Base-by-base conservation (phyloP, 1,140 invertebrate genomes). In the Hyles euphorbiae region DNA sequence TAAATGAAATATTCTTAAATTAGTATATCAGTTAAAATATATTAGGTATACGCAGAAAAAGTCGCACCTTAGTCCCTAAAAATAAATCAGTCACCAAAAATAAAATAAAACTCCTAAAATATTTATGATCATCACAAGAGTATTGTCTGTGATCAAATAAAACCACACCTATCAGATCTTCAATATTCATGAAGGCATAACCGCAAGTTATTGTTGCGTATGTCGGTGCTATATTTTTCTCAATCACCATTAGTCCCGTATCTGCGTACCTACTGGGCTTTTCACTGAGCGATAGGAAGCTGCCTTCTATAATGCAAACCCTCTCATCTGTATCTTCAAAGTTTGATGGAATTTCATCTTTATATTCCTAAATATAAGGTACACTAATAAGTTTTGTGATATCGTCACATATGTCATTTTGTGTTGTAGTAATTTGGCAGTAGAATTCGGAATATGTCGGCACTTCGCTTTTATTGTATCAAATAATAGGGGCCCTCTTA, bases 381-480 rank as follows among this genome's bases (percentile, higher is more conserved):
- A 66, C 33, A 76, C 5, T 34, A 63, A 76, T 10, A 33, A 45
- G 34, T 69, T 34, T 7, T 53, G 11, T 3, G 34, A 5, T 54
- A 58, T 11, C 36, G 61, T 73, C 64, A 70, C 60, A 73, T 83
- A 65, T 69, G 82, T 76, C 74, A 74, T 62, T 74, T 67, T 67
- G 57, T 71, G 61, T 7, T 65, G 59, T 61, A 72, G 69, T 69
- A 68, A 76, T 76, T 77, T 78, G 70, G 83, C 81, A 83, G 71
- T 76, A 83, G 82, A 83, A 87, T 85, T 74, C 83, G 76, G 75
- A 88, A 84, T 88, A 88, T 88, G 83, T 88, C 78, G 78, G 82
- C 85, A 88, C 85, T 88, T 88, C 83, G 81, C 74, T 88, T 88
- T 88, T 88, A 88, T 88, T 88, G 85, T 88, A 87, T 85, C 83